phyloP scores from a whole-genome alignment of 2,888 invertebrate species.

The Meandrusa payeni region DNA sequence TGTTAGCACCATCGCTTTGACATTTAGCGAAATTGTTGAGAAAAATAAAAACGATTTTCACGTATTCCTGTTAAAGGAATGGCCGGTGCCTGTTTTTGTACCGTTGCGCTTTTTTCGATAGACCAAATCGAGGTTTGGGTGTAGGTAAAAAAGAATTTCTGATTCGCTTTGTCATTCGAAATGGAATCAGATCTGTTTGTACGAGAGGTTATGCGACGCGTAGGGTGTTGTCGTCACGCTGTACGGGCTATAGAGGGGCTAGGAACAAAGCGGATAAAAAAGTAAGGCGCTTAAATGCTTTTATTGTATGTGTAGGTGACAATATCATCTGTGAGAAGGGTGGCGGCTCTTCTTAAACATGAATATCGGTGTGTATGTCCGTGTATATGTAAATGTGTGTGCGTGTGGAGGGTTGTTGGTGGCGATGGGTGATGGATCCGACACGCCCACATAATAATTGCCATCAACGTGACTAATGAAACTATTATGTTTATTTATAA shows the following conservation, averaged over 20 bases:
- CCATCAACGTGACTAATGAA: conserved; percentile 11
- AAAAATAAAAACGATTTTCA: conserved; percentile 55
- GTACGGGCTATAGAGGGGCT: conserved; percentile 45
- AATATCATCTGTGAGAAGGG: conserved; percentile 49
- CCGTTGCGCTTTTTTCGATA: conserved; percentile 27
- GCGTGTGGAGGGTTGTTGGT: conserved; percentile 51
- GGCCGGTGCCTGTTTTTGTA: conserved; percentile 45
- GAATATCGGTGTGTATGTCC: conserved; percentile 35
- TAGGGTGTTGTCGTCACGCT: conserved; percentile 42
- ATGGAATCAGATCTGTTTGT: conserved; percentile 35
- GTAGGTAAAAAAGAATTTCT: conserved; percentile 30
- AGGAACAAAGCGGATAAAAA: conserved; percentile 63
- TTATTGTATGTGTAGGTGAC: conserved; percentile 60
- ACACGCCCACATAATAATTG: conserved; percentile 64
- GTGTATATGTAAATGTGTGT: conserved; percentile 33
- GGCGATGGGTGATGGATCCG: conserved; percentile 55
- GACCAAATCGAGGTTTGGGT: conserved; percentile 32
- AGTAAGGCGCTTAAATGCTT: conserved; percentile 71
- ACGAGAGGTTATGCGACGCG: conserved; percentile 31
- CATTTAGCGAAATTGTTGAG: conserved; percentile 62
- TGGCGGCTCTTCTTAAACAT: conserved; percentile 40
- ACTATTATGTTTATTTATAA: not conserved
- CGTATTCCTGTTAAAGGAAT: conserved; percentile 45
- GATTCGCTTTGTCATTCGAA: conserved; percentile 40
- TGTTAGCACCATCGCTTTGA: conserved; percentile 66